Percentiles rank a stretch among this genome's conserved stretches.
Conservation (phyloP, 2,888 invertebrate species). For the Agonopterix heracliana region DNA sequence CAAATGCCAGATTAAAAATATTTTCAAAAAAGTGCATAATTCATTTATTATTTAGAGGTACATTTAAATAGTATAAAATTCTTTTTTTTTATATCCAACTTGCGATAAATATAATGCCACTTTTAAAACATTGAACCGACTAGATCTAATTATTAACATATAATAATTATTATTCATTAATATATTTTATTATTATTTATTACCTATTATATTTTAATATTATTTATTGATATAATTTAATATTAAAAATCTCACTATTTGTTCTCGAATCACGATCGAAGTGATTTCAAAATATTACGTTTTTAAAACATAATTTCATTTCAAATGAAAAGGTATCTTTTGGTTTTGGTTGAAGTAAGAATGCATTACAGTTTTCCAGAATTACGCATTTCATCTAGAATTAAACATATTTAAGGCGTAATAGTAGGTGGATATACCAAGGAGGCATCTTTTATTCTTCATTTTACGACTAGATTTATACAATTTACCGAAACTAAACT, state of each 20-base stretch:
- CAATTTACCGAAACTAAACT: no score
- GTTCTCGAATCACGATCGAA: slow-evolving; percentile 28
- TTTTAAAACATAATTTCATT: neutral
- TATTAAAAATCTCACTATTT: slow-evolving; percentile 60
- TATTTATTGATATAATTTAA: slow-evolving; percentile 13
- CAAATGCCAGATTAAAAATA: no score
- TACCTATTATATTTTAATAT: slow-evolving; percentile 24
- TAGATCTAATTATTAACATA: slow-evolving; percentile 14
- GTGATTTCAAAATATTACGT: neutral
- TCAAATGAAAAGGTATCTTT: neutral
- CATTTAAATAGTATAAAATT: slow-evolving; percentile 33
- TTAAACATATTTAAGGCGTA: neutral
- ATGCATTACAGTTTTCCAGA: neutral
- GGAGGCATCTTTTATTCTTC: no score
- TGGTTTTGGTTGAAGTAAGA: neutral
- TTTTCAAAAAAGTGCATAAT: no score
- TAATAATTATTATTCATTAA: slow-evolving; percentile 20
- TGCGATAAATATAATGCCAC: slow-evolving; percentile 32
- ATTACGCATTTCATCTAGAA: neutral
- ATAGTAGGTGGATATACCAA: no score
- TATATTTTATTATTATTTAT: slow-evolving; percentile 14
- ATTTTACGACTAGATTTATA: no score
- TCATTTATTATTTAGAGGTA: no score
- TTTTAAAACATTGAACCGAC: slow-evolving; percentile 25
- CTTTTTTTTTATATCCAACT: slow-evolving; percentile 38